Evolutionary conservation across 2,888 invertebrate genomes (phyloP).

Genomic region (Mythimna impura): DNA sequence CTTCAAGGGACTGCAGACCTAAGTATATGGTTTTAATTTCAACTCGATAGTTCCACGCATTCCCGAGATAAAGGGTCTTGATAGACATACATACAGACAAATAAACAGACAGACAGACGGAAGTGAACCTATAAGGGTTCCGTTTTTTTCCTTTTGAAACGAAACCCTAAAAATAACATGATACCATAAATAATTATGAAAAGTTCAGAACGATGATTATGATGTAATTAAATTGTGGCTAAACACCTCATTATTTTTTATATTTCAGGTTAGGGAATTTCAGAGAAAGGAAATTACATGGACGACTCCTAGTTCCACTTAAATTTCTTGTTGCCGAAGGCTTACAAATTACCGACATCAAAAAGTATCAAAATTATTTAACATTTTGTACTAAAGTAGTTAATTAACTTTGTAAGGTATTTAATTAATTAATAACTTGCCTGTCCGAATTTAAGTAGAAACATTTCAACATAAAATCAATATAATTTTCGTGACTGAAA

Average conservation of each 20-base stretch:
- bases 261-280: background rate
- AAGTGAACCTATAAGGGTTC: too few relatives aligned
- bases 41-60: too few relatives aligned
- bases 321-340: slow-evolving; percentile 14
- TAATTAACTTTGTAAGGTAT: slow-evolving; percentile 37
- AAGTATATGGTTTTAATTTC: too few relatives aligned
- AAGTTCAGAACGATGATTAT: background rate
- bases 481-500: slow-evolving; percentile 24
- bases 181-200: background rate
- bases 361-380: slow-evolving; percentile 21
- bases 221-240: background rate
- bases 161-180: background rate
- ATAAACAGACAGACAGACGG: too few relatives aligned
- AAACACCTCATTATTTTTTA: slow-evolving; percentile 23
- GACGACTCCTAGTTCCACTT: background rate
- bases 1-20: too few relatives aligned
- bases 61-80: too few relatives aligned
- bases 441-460: slow-evolving; percentile 22
- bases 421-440: slow-evolving; percentile 42
- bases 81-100: too few relatives aligned
- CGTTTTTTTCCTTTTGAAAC: too few relatives aligned
- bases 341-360: slow-evolving; percentile 12
- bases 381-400: slow-evolving; percentile 27
- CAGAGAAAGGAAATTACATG: background rate
- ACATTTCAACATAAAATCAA: slow-evolving; percentile 18